These are phyloP conservation scores for Stegodyphus dumicola DNA, from an alignment of 1,140 invertebrate species.

Conservation along the genomic window DNA sequence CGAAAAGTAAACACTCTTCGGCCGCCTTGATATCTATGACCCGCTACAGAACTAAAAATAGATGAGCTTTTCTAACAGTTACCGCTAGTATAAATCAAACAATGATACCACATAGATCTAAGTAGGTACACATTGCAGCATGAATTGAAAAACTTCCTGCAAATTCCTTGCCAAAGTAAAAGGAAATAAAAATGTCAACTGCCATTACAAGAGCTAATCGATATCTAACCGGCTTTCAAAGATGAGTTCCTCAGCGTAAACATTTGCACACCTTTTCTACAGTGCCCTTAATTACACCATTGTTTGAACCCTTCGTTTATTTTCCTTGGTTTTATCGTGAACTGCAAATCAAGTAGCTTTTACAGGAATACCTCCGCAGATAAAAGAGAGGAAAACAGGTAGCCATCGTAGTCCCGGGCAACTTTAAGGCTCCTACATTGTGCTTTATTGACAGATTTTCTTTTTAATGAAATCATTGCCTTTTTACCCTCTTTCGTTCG, in stretches of 20 bases:
- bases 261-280: constrained; percentile 11
- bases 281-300: background rate
- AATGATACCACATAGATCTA: background rate
- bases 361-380: background rate
- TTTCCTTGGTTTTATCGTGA: background rate
- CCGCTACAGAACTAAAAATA: background rate
- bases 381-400: background rate
- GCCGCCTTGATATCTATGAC: background rate
- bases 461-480: background rate
- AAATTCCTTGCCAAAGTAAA: background rate
- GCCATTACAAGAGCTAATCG: background rate
- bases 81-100: background rate
- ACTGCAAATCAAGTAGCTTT: background rate
- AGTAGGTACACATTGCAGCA: too few species aligned
- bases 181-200: background rate
- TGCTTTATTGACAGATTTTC: too few species aligned
- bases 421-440: too few species aligned
- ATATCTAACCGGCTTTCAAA: background rate
- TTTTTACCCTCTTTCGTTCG: background rate
- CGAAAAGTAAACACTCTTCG: too few species aligned
- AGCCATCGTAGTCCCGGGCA: too few species aligned
- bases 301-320: constrained; percentile 20
- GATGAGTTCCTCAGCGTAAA: constrained; percentile 21
- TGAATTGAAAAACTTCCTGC: background rate
- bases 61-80: background rate